phyloP scores from a whole-genome alignment of 2,797 vertebrate genomes.

The Ctenosaura bakeri region DNA sequence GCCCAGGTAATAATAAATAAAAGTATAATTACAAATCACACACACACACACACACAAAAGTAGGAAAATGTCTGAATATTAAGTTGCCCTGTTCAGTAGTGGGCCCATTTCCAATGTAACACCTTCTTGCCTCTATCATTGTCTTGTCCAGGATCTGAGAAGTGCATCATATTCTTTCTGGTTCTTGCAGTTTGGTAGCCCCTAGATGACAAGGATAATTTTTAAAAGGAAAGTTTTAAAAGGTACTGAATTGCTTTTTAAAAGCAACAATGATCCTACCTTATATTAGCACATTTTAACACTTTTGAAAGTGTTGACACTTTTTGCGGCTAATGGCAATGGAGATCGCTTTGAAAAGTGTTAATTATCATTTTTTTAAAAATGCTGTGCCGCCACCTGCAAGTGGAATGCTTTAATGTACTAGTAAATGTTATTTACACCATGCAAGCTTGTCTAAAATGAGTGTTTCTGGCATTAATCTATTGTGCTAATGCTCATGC shows the following conservation, averaged over 20 bases:
- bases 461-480: constrained; percentile 37
- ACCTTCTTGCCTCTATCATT: neutral
- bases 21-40: neutral
- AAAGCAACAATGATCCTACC: neutral
- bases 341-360: constrained; percentile 25
- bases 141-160: neutral
- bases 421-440: constrained; percentile 36
- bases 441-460: neutral
- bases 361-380: constrained; percentile 7
- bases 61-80: neutral
- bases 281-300: constrained; percentile 12
- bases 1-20: neutral
- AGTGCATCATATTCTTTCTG: neutral
- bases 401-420: constrained; percentile 34
- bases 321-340: constrained; percentile 27
- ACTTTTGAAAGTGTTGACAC: constrained; percentile 15
- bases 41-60: neutral
- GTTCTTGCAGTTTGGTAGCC: neutral
- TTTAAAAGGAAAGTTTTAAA: constrained; percentile 9
- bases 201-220: neutral
- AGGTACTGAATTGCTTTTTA: neutral
- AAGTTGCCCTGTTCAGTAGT: neutral
- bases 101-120: neutral
- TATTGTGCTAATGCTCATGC: constrained; percentile 39
- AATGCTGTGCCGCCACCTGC: constrained; percentile 28